Base-by-base conservation (phyloP, 1,140 invertebrate species). In the Bicyclus anynana region DNA sequence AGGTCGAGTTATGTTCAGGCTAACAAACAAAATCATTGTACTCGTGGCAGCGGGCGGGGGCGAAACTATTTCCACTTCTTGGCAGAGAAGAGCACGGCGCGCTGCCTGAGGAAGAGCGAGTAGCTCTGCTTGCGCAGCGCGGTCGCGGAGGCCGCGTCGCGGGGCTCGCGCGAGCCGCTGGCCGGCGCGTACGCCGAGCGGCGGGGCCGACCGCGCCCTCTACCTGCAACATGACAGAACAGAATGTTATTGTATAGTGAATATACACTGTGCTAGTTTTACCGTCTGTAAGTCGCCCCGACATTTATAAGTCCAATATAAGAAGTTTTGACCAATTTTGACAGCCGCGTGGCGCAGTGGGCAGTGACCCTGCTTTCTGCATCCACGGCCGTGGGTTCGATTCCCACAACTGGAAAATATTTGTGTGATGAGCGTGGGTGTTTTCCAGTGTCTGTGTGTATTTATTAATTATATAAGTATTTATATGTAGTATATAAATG, bases 71-170 rank as follows among this genome's bases (percentile, higher is more conserved):
- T 88, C 87, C 87, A 89, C 79, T 89, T 89, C 83, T 86, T 89
- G 61, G 84, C 84, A 27, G 87, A 88, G 80, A 89, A 89, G 53
- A 89, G 78, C 29, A 87, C 81, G 37, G 87, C 86, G 52, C 87
- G 80, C 66, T 89, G 87, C 56, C 82, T 87, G 5, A 89, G 75
- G 76, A 89, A 89, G 18, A 89, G 78, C 63, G 87, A 89, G 78
- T 87, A 86, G 73, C 72, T 87, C 77, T 82, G 82, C 59, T 84
- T 84, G 65, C 77, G 73, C 13, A 74, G 74, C 52, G 66, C 51
- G 50, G 14, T 50, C 12, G 51, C 46, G 59, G 16, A 55, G 33
- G 51, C 52, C 44, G 61, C 62, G 20, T 26, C 33, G 49, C 58
- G 20, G 18, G 40, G 17, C 21, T 27, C 44, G 21, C 44, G 44